Percentiles rank a stretch among this genome's conserved stretches.
phyloP scores from a whole-genome alignment of 2,888 invertebrate species.

The Microplitis deprimator region DNA sequence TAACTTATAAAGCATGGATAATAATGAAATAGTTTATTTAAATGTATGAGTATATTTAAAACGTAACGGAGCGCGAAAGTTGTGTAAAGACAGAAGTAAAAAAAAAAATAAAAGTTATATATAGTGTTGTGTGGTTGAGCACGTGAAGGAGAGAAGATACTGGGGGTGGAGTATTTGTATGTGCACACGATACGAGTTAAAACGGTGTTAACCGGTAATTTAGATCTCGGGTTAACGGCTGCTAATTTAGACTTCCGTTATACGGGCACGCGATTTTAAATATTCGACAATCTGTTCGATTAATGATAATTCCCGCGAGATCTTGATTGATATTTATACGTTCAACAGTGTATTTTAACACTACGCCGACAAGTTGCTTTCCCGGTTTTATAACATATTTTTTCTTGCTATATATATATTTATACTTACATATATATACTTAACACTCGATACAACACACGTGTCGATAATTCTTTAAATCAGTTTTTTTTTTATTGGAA shows the following conservation, averaged over 20 bases:
- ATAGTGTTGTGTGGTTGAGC: background rate
- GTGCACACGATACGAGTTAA: background rate
- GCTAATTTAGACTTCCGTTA: constrained; percentile 1
- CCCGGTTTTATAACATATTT: background rate
- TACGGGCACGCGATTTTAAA: background rate
- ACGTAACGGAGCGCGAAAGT: background rate
- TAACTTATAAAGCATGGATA: too few relatives aligned
- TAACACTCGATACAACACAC: background rate
- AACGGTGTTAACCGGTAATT: constrained; percentile 1
- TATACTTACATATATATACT: background rate
- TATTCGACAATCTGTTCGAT: background rate
- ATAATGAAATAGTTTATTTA: too few relatives aligned
- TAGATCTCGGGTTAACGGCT: background rate
- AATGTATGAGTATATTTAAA: background rate
- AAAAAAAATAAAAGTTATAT: background rate
- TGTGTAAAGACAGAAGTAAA: background rate
- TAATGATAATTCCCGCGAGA: background rate
- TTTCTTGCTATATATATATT: background rate
- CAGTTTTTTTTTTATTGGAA: background rate
- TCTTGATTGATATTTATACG: background rate
- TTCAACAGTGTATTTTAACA: background rate
- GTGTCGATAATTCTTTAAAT: background rate
- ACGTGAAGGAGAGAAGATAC: background rate
- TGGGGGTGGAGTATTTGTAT: background rate
- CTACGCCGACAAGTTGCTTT: background rate